These are phyloP conservation scores for Daubentonia madagascariensis DNA, from an alignment of 2,113 vertebrate species.

Conservation along the genomic window DNA sequence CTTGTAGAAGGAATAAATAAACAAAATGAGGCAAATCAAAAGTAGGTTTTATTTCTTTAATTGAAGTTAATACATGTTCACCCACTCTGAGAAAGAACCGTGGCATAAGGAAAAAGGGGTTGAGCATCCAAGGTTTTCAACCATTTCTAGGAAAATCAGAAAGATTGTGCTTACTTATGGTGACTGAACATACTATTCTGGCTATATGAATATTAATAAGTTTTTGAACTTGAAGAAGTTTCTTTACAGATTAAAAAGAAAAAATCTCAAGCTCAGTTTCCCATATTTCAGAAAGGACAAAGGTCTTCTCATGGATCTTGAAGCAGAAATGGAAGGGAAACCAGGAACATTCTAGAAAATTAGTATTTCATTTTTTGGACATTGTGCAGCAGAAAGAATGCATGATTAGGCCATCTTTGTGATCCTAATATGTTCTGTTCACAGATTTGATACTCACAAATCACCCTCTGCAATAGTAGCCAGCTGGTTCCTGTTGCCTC, in stretches of 20 bases:
- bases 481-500: background rate
- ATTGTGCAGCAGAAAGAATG: background rate
- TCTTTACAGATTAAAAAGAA: background rate
- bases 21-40: background rate
- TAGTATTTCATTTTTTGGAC: background rate
- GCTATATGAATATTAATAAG: background rate
- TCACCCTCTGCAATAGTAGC: background rate
- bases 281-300: background rate
- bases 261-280: background rate
- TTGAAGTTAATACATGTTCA: background rate
- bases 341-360: background rate
- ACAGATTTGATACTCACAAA: background rate
- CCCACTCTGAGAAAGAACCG: background rate
- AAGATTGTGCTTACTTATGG: background rate
- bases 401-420: background rate
- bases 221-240: background rate
- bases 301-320: background rate
- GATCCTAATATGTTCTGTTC: background rate
- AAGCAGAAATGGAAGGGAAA: background rate
- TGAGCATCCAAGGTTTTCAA: background rate
- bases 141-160: constrained; percentile 19
- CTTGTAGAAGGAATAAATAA: background rate
- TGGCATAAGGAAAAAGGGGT: background rate
- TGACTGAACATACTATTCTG: background rate
- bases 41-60: background rate